Evolutionary conservation across 2,113 vertebrate species (phyloP), one percentile per base, ranked within the genome.

Genomic region (Atractosteus spatula): DNA sequence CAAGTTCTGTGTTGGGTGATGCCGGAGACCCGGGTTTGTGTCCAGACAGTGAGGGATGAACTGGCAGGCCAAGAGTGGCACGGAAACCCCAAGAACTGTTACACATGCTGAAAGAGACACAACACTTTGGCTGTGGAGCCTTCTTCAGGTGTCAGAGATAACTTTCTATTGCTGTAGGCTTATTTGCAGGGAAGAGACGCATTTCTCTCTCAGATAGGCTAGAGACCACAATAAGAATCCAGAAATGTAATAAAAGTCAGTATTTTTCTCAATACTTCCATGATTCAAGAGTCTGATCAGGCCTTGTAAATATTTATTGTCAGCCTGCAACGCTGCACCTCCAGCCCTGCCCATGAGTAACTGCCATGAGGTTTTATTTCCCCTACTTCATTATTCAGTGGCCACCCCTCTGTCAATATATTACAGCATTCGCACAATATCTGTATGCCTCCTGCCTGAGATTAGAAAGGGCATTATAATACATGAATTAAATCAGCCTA

Each of bases 281-380:
- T 7, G 57, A 59, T 59, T 8, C 57, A 54, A 4, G 66, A 54
- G 66, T 16, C 14, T 4, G 14, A 41, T 55, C 45, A 65, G 56
- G 17, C 41, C 54, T 66, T 55, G 62, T 55, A 75, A 65, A 47
- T 65, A 70, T 70, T 70, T 70, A 66, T 57, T 64, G 62, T 57
- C 29, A 13, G 42, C 54, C 8, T 42, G 8, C n/a, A 54, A 17
- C 47, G 41, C n/a, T 55, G 66, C 16, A 41, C 66, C 66, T 55
- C 47, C 16, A 68, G 66, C 51, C 14, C 29, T 68, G 16, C 8
- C 66, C 66, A 55, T 68, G 3, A 68, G 16, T 68, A 68, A 68
- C 41, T 55, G 51, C 14, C n/a, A 5, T 68, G 8, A 16, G 14
- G 2, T 55, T 45, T 68, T 54, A 55, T 55, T 41, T 56, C 42